These are phyloP conservation scores for Podarcis siculus DNA, from an alignment of 2,797 vertebrate species.

Conservation along the genomic window DNA sequence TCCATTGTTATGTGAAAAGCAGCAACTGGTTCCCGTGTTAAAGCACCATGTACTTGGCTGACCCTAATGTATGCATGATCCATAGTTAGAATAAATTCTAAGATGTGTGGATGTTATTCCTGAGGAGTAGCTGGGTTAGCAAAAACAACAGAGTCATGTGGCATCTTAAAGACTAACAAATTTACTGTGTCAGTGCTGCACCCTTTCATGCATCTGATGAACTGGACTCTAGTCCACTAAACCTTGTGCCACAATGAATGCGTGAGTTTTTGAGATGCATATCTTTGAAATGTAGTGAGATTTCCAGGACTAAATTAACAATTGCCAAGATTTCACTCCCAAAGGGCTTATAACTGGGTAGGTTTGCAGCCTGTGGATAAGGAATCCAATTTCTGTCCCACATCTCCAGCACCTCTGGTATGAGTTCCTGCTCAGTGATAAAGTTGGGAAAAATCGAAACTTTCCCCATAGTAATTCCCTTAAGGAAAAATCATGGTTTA, in stretches of 20 bases:
- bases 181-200: no score
- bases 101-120: no score
- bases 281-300: not conserved
- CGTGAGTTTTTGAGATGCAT: not conserved
- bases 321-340: not conserved
- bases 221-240: no score
- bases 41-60: not conserved
- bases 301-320: not conserved
- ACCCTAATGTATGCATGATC: not conserved
- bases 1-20: not conserved
- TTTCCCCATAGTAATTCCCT: no score
- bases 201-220: no score
- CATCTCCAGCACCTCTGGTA: not conserved
- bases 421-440: no score
- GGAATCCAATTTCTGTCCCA: not conserved
- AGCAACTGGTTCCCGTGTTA: not conserved
- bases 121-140: no score
- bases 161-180: no score
- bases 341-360: not conserved
- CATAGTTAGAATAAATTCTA: not conserved
- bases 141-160: no score
- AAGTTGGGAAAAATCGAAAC: no score
- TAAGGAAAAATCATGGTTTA: no score
- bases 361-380: not conserved
- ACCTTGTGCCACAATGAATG: no score